Percentiles rank a stretch among this genome's conserved stretches.
phyloP scores from a whole-genome alignment of 2,797 vertebrate genomes.

The Sebastes wilsoni region DNA sequence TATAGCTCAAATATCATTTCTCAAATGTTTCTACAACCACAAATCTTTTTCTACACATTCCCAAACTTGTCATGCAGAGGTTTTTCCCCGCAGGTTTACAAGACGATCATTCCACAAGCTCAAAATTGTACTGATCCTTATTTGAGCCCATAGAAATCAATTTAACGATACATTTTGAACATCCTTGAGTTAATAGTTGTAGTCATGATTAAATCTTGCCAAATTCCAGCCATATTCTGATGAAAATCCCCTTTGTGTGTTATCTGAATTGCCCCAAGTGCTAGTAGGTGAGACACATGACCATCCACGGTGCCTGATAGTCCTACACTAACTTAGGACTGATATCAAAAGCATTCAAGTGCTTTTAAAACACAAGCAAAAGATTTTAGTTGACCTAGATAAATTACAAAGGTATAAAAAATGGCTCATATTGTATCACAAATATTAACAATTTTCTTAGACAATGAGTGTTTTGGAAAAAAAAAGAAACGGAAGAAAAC shows the following conservation, averaged over 20 bases:
- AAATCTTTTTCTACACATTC: neutral
- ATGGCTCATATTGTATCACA: constrained; percentile 57
- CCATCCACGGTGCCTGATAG: neutral
- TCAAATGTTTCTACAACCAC: too few relatives aligned
- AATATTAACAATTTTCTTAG: constrained; percentile 34
- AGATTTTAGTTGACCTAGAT: constrained; percentile 23
- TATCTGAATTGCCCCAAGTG: constrained; percentile 11
- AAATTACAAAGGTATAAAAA: constrained; percentile 70
- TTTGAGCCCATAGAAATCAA: neutral
- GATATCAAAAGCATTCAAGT: constrained; percentile 23
- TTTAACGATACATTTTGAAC: neutral
- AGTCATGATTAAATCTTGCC: neutral
- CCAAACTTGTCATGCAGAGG: neutral
- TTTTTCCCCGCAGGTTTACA: neutral
- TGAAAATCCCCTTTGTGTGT: neutral
- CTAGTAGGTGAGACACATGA: neutral
- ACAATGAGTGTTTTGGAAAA: constrained; percentile 10
- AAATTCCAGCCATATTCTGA: neutral
- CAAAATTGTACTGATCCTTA: neutral
- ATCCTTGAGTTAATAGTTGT: neutral
- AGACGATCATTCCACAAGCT: neutral
- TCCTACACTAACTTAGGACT: constrained; percentile 3
- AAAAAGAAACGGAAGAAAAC: neutral
- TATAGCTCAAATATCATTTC: neutral
- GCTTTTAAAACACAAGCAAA: constrained; percentile 20